Evolutionary conservation across 2,113 vertebrate genomes (phyloP).

Genomic region (Nansenia antarctica): DNA sequence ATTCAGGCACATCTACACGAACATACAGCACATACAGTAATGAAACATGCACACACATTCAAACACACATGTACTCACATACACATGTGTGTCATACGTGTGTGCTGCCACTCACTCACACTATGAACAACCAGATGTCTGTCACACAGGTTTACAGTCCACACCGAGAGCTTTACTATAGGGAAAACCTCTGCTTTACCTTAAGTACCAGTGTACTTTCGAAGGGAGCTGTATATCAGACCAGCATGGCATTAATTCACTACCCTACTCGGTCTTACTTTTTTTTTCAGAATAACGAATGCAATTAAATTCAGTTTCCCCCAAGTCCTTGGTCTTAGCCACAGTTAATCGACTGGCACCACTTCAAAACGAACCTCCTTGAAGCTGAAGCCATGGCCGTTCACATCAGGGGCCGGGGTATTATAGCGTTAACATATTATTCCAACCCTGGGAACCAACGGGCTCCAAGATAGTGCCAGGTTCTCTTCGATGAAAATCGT

Average conservation of each 20-base stretch:
- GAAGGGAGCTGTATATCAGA: slow-evolving; percentile 12
- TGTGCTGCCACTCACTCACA: slow-evolving; percentile 35
- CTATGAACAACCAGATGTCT: slow-evolving; percentile 43
- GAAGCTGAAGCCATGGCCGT: slow-evolving; percentile 18
- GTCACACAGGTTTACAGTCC: slow-evolving; percentile 43
- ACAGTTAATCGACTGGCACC: slow-evolving; percentile 47
- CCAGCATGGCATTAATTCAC: slow-evolving; percentile 34
- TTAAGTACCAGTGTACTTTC: slow-evolving; percentile 7
- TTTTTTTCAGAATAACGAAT: slow-evolving; percentile 9
- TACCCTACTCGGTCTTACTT: slow-evolving; percentile 29
- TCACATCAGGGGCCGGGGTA: slow-evolving; percentile 41
- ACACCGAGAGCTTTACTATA: slow-evolving; percentile 40
- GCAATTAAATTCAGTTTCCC: slow-evolving; percentile 46
- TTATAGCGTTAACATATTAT: slow-evolving; percentile 53
- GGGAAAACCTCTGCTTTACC: slow-evolving; percentile 14
- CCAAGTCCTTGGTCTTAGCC: slow-evolving; percentile 26
- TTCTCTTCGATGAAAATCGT: slow-evolving; percentile 36
- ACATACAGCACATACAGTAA: slow-evolving; percentile 25
- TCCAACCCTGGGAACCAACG: slow-evolving; percentile 33
- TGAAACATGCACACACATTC: not conserved
- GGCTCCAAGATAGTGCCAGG: slow-evolving; percentile 20
- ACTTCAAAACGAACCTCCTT: slow-evolving; percentile 40
- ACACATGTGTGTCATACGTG: not conserved
- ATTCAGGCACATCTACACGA: not conserved
- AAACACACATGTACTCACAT: not conserved